These are phyloP conservation scores for Leucopternis melanops DNA, from an alignment of 2,113 vertebrate species.

Conservation along the genomic window DNA sequence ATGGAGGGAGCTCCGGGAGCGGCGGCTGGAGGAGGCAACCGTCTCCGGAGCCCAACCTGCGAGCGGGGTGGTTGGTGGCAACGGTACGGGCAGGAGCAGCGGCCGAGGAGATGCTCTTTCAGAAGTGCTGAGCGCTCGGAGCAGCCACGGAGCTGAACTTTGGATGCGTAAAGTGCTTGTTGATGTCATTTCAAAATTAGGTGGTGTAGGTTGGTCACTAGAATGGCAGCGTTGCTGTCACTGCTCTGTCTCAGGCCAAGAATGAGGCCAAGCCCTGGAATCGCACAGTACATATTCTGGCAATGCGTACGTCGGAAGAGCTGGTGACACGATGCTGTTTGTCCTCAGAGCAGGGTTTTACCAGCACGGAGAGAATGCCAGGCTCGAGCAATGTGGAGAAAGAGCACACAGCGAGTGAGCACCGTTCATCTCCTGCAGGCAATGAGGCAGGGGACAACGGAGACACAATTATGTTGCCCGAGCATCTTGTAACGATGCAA, in stretches of 20 bases:
- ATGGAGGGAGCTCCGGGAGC: background rate
- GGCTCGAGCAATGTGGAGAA: background rate
- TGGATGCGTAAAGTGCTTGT: background rate
- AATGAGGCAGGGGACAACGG: fast-evolving
- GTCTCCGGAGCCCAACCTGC: background rate
- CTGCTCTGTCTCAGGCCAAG: background rate
- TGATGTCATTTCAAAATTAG: background rate
- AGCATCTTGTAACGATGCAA: background rate
- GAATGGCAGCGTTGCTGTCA: background rate
- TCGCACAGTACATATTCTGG: background rate
- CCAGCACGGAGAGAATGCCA: fast-evolving
- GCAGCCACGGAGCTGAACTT: background rate
- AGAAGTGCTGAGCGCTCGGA: background rate
- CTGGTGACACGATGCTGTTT: background rate
- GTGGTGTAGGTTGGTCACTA: background rate
- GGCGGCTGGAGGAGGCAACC: background rate
- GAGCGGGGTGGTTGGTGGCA: background rate
- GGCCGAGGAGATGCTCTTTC: background rate
- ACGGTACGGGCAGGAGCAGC: background rate
- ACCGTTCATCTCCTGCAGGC: background rate
- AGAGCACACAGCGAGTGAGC: fast-evolving
- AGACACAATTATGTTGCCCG: fast-evolving
- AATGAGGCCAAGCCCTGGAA: background rate
- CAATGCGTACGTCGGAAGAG: fast-evolving
- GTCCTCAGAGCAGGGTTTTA: background rate